Base-by-base conservation (phyloP, 2,797 vertebrate genomes). In the Limosa lapponica region DNA sequence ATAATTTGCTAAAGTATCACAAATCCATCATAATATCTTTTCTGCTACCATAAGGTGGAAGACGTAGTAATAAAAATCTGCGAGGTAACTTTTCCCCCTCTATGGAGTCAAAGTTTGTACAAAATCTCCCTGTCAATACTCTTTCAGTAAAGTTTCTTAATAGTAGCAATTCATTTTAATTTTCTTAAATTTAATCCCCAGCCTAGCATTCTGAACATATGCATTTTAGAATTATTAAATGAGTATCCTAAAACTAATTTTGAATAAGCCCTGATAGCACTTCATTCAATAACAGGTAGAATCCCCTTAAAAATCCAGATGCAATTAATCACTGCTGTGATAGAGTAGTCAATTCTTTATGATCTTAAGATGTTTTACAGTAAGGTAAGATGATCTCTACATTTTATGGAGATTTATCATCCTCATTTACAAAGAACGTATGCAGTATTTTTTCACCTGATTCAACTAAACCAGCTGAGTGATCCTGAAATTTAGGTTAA, bases 361-460 rank as follows among this genome's bases (percentile, higher is more conserved):
- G 81, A 82, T 91, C 73, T 94, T 94, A 84, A 91, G 57, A 75
- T 4, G 2, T 88, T 93, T 92, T 73, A 80, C 23, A 58, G 64
- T 87, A 70, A 95, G 59, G 44, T 72, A 94, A 84, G 30, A 84
- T 91, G 62, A 93, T 93, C 66, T 91, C 69, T 69, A 57, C 28
- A 43, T 95, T 94, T 95, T 95, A 92, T 90, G 37, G 79, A 95
- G 89, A 97, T 97, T 91, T 96, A 97, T 97, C 82, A 72, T 95
- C 39, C 32, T 96, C 67, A 91, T 91, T 96, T 96, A 67, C 17
- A 39, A 96, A 73, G 51, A 92, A 82, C 85, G 73, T 82, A 58
- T 77, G 41, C 28, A 79, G 61, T 66, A 61, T 75, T 85, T 94
- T 92, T 92, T 91, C 41, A 91, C 86, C 55, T 95, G 80, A 94